phyloP scores from a whole-genome alignment of 1,140 invertebrate species.

The Drosophila yakuba region DNA sequence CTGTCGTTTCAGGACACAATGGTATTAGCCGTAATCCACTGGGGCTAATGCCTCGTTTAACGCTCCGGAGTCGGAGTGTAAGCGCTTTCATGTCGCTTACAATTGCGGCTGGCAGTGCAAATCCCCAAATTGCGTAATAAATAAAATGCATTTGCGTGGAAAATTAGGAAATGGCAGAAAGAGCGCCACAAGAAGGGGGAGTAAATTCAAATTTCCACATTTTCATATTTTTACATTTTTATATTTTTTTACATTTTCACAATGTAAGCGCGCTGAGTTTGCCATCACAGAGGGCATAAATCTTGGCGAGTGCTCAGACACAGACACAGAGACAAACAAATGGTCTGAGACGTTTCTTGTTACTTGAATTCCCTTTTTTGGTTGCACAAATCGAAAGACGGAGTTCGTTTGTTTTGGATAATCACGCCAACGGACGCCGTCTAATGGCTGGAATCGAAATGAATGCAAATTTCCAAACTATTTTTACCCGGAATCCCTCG shows the following conservation, averaged over 20 bases:
- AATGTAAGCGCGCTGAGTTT: constrained; percentile 28
- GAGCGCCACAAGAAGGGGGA: neutral
- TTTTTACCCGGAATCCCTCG: constrained; percentile 4
- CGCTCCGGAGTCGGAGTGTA: constrained; percentile 34
- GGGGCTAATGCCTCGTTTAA: constrained; percentile 48
- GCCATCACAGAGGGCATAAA: constrained; percentile 57
- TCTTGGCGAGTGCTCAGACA: constrained; percentile 47
- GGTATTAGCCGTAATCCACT: constrained; percentile 30
- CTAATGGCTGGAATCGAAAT: constrained; percentile 34
- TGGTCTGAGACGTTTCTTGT: constrained; percentile 52
- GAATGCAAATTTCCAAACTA: constrained; percentile 46
- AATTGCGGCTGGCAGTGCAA: constrained; percentile 42
- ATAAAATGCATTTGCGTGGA: constrained; percentile 76
- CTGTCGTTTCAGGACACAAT: constrained; percentile 14
- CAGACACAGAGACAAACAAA: constrained; percentile 69
- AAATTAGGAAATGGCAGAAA: constrained; percentile 64
- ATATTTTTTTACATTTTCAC: constrained; percentile 32
- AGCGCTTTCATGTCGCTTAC: constrained; percentile 42
- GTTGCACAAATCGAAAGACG: constrained; percentile 29
- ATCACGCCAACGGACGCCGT: neutral
- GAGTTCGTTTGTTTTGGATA: constrained; percentile 31
- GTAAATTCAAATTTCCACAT: constrained; percentile 58
- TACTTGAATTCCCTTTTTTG: constrained; percentile 34
- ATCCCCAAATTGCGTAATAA: constrained; percentile 70
- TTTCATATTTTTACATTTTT: constrained; percentile 29